Evolutionary conservation across 2,797 vertebrate genomes (phyloP), one percentile per base, ranked within the genome.

Genomic region (Rhynchonycteris naso): DNA sequence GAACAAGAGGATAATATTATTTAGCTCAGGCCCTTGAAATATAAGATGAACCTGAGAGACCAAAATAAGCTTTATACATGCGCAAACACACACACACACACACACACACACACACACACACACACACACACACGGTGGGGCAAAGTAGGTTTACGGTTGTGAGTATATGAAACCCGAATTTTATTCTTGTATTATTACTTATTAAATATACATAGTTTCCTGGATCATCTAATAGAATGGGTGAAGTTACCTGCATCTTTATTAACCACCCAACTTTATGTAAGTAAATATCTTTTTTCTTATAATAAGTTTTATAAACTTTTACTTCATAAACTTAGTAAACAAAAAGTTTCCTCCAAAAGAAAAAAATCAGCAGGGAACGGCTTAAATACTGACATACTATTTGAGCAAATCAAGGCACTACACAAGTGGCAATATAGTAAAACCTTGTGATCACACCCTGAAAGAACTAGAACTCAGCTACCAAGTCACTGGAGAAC

Each of bases 231-330:
- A 71, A 91, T 9, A 75, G 68, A 78, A 91, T 38, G 50, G 16
- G 16, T 21, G 30, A 86, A 61, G 69, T 59, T 33, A 72, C 22
- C 65, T n/a, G 47, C 1, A 22, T 90, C 61, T 80, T 88, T 95
- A 90, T 86, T 91, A 83, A 54, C 24, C 16, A 59, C 14, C 21
- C 52, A 83, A 72, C 18, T 69, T 81, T 78, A 87, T n/a, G 28
- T 56, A 92, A 92, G 43, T 61, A 90, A 90, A 18, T 72, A 71
- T 71, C 85, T 88, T 90, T 71, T 83, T 92, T 61, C 35, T 66
- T 63, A 82, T 8, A 87, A 22, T 75, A 91, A 78, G 10, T 35
- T 81, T 7, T 75, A 30, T 78, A 63, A 83, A 72, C 47, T 52
- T 94, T 87, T 76, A 82, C 35, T 14, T 81, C 69, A 74, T 13